A percentile compares a stretch with the other conserved stretches of the same genome.
These are phyloP conservation scores for Toxostoma redivivum DNA, from an alignment of 2,113 vertebrate genomes.

Conservation along the genomic window DNA sequence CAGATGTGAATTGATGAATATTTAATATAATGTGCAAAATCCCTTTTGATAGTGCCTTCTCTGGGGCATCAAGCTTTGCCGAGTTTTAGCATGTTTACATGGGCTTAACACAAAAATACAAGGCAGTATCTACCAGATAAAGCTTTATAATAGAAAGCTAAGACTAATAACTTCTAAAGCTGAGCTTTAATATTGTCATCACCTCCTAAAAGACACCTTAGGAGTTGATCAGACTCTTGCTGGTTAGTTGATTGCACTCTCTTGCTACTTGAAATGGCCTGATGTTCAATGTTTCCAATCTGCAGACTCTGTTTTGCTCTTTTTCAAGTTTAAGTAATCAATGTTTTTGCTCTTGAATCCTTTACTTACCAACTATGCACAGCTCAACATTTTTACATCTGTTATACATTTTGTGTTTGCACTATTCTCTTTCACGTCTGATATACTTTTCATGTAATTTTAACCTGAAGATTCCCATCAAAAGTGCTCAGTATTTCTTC, in stretches of 20 bases:
- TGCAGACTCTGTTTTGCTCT: rapidly evolving
- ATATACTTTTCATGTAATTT: not conserved
- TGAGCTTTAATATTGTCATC: not conserved
- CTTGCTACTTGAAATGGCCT: not conserved
- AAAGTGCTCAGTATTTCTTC: not conserved
- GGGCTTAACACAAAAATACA: not conserved
- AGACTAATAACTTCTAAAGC: not conserved
- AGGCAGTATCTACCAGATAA: not conserved
- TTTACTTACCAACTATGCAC: not conserved
- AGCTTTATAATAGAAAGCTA: not conserved
- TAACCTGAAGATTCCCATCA: not conserved
- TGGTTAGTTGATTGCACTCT: not conserved
- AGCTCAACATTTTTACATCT: not conserved
- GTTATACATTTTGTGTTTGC: not conserved
- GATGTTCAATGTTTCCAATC: rapidly evolving
- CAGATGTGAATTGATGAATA: not conserved
- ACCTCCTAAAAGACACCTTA: not conserved
- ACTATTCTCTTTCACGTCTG: not conserved
- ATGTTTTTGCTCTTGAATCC: not conserved
- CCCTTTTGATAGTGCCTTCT: not conserved
- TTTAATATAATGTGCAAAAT: not conserved
- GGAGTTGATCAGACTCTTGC: not conserved
- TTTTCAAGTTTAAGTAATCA: not conserved
- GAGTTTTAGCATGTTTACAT: not conserved
- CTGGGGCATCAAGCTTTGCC: not conserved